Base-by-base conservation (phyloP, 2,888 invertebrate genomes). In the Syritta pipiens region DNA sequence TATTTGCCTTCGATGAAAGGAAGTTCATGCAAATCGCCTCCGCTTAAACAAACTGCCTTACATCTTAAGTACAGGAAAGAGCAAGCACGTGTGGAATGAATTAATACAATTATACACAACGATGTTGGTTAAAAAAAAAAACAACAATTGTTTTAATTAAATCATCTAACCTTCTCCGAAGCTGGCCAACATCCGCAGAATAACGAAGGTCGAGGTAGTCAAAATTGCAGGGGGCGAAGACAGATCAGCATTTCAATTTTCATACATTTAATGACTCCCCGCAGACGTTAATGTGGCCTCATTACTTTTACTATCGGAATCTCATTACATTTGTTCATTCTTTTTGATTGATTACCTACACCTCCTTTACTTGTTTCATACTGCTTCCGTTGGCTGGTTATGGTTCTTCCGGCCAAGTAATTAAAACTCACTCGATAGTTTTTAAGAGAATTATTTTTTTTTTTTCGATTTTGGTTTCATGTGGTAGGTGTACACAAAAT, bases 331-430 rank as follows among this genome's bases (percentile, higher is more conserved):
- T 37, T 49, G 28, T 20, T 62, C 20, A 49, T 12, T 35, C 46
- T 46, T 28, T n/a, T 12, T 20, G 37, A 49, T 49, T 62, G 49
- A 62, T 49, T 62, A n/a, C n/a, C n/a, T n/a, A 62, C 49, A 35
- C 62, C 49, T 62, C 40, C 59, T 40, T 62, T 62, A 48, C 62
- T n/a, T n/a, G 49, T 49, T 49, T 20, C 1, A 17, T 17, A 17
- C 17, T 4, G 7, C 49, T 62, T 37, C 62, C 62, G 62, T 37
- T 14, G 5, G 28, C 9, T 26, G 40, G 37, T 62, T 62, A 62
- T 62, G 49, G 62, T n/a, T 40, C 62, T 62, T 62, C 62, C 62
- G 26, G 60, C 20, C 48, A 26, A 12, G 60, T 40, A 62, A 62
- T 62, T 49, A 49, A 62, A 62, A 37, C 26, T 9, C 46, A 26